Evolutionary conservation across 2,888 invertebrate species (phyloP), one percentile per base, ranked within the genome.

Genomic region (Phengaris arion): DNA sequence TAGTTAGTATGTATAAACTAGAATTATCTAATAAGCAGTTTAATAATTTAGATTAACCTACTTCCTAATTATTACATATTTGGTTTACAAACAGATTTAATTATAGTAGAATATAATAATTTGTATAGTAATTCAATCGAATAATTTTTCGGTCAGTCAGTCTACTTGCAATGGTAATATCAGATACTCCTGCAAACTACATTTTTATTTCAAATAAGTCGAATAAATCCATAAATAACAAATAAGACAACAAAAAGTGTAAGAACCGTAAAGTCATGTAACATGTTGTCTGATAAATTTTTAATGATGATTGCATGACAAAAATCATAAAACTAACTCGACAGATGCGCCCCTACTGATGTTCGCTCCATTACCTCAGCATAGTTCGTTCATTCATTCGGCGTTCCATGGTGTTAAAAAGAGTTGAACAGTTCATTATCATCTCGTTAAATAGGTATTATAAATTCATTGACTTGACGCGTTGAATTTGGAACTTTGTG

Each of bases 291-390:
- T 51, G 48, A 83, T 84, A 81, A 84, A 82, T 84, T 81, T 82
- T 83, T 83, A 82, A 84, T 83, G 82, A 77, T 81, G 78, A 74
- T 77, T 77, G 74, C 73, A 68, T 76, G 70, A 82, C 82, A 83
- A 82, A 81, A 76, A 78, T 81, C 74, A 74, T 75, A 77, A 77
- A 78, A 78, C 81, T 35, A 72, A 79, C 78, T 76, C 82, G 86
- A 88, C 86, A 89, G 89, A 90, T 89, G 88, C 81, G 89, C 81
- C 86, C 86, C 85, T 84, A 83, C 86, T 84, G 84, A 79, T 82
- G 83, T 82, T 86, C 89, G 89, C 85, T 84, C 85, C 90, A 91
- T 91, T 92, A 88, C 90, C 83, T 84, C 69, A 70, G 77, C 76
- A 80, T 69, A 73, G 76, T 78, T 59, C 75, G 77, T 68, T 75